Evolutionary conservation across 2,797 vertebrate genomes (phyloP), one percentile per base, ranked within the genome.

Genomic region (Trematomus bernacchii): DNA sequence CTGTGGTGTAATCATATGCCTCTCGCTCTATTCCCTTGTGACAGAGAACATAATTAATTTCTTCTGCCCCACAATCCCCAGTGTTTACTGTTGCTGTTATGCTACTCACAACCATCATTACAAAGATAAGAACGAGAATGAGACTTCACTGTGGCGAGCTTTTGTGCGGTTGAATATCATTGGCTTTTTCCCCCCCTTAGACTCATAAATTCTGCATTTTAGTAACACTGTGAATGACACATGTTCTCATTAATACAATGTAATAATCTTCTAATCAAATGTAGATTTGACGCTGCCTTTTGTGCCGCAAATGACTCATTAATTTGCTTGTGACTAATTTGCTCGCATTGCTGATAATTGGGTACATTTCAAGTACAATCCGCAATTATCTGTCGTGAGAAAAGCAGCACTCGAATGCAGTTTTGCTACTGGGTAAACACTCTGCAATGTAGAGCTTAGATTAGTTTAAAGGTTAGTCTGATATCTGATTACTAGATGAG

Each of bases 1-100:
- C 81, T 91, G 83, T 91, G 65, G 40, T 84, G 16, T 89, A 66
- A 80, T 83, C 48, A 64, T 84, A 44, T 86, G 61, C 73, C 76
- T 82, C 68, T 54, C 77, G 64, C 76, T 82, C 77, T 80, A 6
- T 71, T 82, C 82, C 53, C 76, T 46, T 65, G 52, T 83, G 43
- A 89, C 85, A 76, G 58, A 50, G 37, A 77, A 59, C 59, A 55
- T 54, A 62, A 77, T 74, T 81, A 3, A 69, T 83, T 86, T 57
- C 64, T 82, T 79, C 60, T 73, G 75, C 58, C 12, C 52, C 21
- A 61, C 69, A 59, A 44, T 68, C 43, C 19, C 59, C 47, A 21
- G 57, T 80, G 76, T 89, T 86, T 72, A 57, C 62, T 76, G 10
- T 71, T 63, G 73, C 61, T 71, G 65, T 67, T 83, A 51, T 63